Evolutionary conservation across 1,140 invertebrate genomes (phyloP), one percentile per base, ranked within the genome.

Genomic region (Epicauta chinensis): DNA sequence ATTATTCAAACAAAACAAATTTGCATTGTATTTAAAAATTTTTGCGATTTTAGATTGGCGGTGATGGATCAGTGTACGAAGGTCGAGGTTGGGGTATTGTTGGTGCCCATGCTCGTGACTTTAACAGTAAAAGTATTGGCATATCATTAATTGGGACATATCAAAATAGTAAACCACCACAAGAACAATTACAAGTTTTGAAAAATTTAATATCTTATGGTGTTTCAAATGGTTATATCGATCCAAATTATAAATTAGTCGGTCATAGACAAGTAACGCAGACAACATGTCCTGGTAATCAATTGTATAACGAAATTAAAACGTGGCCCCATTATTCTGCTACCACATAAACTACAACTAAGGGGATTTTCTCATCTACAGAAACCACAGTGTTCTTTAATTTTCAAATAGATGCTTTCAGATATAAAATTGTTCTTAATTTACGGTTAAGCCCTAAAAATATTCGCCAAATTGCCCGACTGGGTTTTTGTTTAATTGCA

Each of bases 61-160:
- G 76, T 34, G 77, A 81, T 55, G 79, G 78, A 11, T 62, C 71
- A 3, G 73, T 76, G 1, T 81, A 79, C 58, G 83, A 86, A 63
- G 87, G 84, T 2, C 76, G 87, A 9, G 87, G 85, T 3, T 90
- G 84, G 84, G 73, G 77, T 13, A 63, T 67, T 0, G 51, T 77
- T 0, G 86, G 86, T 0, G 80, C 83, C 0, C 86, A 89, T 59
- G 75, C 83, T 2, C 66, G 74, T 7, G 75, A 72, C 35, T 86
- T 82, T 66, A 89, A 90, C 63, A 62, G 60, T 16, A 75, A 80
- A 41, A 80, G 80, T 47, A 75, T 87, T 16, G 82, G 82, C 12
- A 79, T 86, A 54, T 82, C 78, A 43, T 65, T 84, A 12, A 76
- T 83, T 58, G 78, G 78, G 45, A 46, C 55, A 12, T 34, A 46